These are phyloP conservation scores for Scomber scombrus DNA, from an alignment of 2,113 vertebrate genomes.

Conservation along the genomic window DNA sequence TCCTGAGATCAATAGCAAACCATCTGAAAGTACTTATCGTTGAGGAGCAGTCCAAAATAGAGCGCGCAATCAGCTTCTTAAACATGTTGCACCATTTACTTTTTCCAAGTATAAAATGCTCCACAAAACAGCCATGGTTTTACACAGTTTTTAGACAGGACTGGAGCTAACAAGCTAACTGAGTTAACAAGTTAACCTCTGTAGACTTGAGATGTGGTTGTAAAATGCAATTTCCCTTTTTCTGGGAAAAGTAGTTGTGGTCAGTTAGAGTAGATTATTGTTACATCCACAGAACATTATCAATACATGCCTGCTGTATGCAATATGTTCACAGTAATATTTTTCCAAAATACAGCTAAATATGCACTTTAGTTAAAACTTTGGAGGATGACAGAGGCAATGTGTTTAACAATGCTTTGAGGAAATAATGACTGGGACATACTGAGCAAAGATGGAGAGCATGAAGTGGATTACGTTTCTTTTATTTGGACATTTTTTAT, in stretches of 20 bases:
- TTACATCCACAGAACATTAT: neutral
- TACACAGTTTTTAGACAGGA: neutral
- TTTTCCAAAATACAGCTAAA: neutral
- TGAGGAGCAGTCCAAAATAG: too few relatives aligned
- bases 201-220: neutral
- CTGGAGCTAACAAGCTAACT: neutral
- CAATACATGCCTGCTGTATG: neutral
- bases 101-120: neutral
- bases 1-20: too few relatives aligned
- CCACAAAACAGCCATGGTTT: neutral
- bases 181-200: neutral
- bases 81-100: too few relatives aligned
- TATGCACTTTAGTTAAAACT: constrained; percentile 1
- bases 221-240: neutral
- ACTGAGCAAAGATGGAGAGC: constrained; percentile 15
- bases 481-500: constrained; percentile 20
- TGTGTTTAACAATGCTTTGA: constrained; percentile 12
- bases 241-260: neutral
- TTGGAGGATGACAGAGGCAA: constrained; percentile 2
- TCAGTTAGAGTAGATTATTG: neutral
- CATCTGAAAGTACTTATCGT: too few relatives aligned
- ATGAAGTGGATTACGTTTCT: constrained; percentile 8
- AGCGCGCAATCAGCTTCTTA: too few relatives aligned
- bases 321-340: constrained; percentile 6
- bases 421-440: neutral